These are phyloP conservation scores for Hippoglossus hippoglossus DNA, from an alignment of 2,797 vertebrate species.

Conservation along the genomic window DNA sequence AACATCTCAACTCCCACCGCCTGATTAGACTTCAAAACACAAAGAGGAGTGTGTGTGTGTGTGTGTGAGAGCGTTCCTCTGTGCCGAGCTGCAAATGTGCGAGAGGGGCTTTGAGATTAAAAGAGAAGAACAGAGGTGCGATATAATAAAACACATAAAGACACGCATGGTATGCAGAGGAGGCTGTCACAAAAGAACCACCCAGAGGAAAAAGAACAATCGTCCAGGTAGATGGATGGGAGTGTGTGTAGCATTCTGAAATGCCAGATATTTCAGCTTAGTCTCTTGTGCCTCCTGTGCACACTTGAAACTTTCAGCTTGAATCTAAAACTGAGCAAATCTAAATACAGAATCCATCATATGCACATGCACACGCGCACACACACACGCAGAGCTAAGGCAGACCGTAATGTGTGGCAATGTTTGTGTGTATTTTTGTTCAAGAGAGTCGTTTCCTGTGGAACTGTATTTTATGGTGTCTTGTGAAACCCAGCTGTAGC, in stretches of 20 bases:
- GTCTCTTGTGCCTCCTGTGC: slow-evolving; percentile 25
- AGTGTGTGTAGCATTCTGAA: not conserved
- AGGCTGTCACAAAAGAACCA: slow-evolving; percentile 8
- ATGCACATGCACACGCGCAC: slow-evolving; percentile 23
- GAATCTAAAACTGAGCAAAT: slow-evolving; percentile 36
- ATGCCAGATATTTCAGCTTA: not conserved
- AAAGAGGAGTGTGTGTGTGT: not conserved
- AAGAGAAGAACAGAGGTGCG: slow-evolving; percentile 12
- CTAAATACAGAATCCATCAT: slow-evolving; percentile 27
- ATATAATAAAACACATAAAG: no score
- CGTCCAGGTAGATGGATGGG: slow-evolving; percentile 7
- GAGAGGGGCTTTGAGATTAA: slow-evolving; percentile 25
- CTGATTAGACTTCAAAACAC: slow-evolving; percentile 22
- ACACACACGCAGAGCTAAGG: slow-evolving; percentile 34
- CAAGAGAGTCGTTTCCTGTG: slow-evolving; percentile 66
- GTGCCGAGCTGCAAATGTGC: not conserved
- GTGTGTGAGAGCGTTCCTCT: not conserved
- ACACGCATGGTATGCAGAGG: slow-evolving; percentile 24
- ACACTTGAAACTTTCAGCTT: slow-evolving; percentile 10
- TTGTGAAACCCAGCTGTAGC: slow-evolving; percentile 68
- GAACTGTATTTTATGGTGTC: slow-evolving; percentile 67
- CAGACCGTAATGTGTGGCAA: slow-evolving; percentile 48
- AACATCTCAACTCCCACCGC: slow-evolving; percentile 23
- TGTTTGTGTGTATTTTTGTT: slow-evolving; percentile 72
- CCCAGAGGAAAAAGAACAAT: slow-evolving; percentile 5